Base-by-base conservation (phyloP, 2,888 invertebrate genomes). In the Acanthosoma haemorrhoidale region DNA sequence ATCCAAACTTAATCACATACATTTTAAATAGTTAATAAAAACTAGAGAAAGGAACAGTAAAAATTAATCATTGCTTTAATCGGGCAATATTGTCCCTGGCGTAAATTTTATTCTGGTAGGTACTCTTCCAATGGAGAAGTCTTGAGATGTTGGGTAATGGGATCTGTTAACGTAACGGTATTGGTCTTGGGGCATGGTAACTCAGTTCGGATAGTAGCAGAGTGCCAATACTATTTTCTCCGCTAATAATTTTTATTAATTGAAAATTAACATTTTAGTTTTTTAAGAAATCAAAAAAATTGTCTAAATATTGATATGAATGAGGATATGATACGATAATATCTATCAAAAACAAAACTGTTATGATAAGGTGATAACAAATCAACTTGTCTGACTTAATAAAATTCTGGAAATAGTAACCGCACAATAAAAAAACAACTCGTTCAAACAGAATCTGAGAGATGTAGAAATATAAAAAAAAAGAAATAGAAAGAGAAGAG, bases 401-500 rank as follows among this genome's bases (percentile, higher is more conserved):
- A 34, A 64, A 64, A 41, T 29, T 64, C 64, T 51, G 67, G 32
- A 67, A 34, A 43, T n/a, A 67, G 43, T 51, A 67, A 67, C 57
- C 67, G 57, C 51, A 67, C 38, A 70, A 66, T 34, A 66, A 38
- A 66, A 69, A 36, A 34, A 69, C 34, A 68, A 68, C 51, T 41
- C 13, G 39, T 64, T 43, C 58, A 59, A 59, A 69, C 32, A 69
- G 69, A 69, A 69, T 67, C 67, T 51, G 51, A 57, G 51, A 67
- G 29, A 64, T 31, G 41, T n/a, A 64, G 38, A n/a, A 41, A 64
- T 41, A 64, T 41, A 64, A 13, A 64, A 51, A 67, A 57, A 60
- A 67, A 34, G 43, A 57, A 39, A 57, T 15, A 61, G 61, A 69
- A 60, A 69, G 41, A 69, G 69, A 69, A 69, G 60, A 67, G 41